These are phyloP conservation scores for Charanyca ferruginea DNA, from an alignment of 2,888 invertebrate species.

Conservation along the genomic window DNA sequence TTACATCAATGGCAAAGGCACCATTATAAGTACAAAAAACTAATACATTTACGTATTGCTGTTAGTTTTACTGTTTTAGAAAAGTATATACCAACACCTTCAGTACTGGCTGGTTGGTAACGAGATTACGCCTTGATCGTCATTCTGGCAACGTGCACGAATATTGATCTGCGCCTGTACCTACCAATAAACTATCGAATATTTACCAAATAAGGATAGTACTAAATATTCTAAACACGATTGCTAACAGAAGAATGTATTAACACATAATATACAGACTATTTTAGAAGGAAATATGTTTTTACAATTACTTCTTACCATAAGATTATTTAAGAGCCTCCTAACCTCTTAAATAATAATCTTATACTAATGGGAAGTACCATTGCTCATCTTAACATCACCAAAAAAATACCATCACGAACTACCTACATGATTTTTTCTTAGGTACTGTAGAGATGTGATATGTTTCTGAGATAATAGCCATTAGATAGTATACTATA, in stretches of 20 bases:
- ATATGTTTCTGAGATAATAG: too few species aligned
- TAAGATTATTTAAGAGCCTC: too few species aligned
- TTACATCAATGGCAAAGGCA: slow-evolving; percentile 17
- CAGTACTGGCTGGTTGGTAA: slow-evolving; percentile 39
- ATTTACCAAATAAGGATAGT: slow-evolving; percentile 60
- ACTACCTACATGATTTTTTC: too few species aligned
- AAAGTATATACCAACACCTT: slow-evolving; percentile 19
- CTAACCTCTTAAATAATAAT: too few species aligned
- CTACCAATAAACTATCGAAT: slow-evolving; percentile 62
- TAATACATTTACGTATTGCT: slow-evolving; percentile 11
- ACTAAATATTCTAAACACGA: slow-evolving; percentile 63
- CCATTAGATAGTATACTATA: too few species aligned
- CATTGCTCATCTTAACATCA: too few species aligned
- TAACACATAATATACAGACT: slow-evolving; percentile 1
- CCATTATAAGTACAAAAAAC: too few species aligned
- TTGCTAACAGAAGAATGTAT: slow-evolving; percentile 51
- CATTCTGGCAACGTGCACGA: slow-evolving; percentile 56
- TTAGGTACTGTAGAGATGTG: too few species aligned
- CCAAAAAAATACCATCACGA: too few species aligned
- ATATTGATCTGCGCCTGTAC: slow-evolving; percentile 62
- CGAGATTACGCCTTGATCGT: slow-evolving; percentile 54
- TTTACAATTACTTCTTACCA: not conserved
- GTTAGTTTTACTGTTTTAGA: not conserved
- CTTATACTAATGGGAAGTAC: too few species aligned
- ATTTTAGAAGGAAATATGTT: slow-evolving; percentile 8